Base-by-base conservation (phyloP, 2,113 vertebrate genomes). In the Empidonax alnorum region DNA sequence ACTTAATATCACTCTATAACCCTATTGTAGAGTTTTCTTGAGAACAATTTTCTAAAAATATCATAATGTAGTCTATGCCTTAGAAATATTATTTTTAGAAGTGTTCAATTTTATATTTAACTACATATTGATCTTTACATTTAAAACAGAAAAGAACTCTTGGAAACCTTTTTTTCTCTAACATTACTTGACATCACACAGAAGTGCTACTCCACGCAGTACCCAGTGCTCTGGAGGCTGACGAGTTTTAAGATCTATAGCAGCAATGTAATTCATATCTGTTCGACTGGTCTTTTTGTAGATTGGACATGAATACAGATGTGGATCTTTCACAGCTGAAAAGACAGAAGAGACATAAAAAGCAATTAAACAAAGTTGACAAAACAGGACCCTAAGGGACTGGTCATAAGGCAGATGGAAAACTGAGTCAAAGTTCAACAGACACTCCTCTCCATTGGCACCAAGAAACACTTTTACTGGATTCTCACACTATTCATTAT, bases 251-350 rank as follows among this genome's bases (percentile, higher is more conserved):
- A 99, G 98, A 75, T 99, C 98, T 46, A 99, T 96, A 15, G 98
- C 96, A 35, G 98, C 98, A 3, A 99, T 99, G 92, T 98, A 99
- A 96, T 99, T 99, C 87, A 98, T 62, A 87, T 99, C 98, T 4
- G 98, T 99, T 79, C 99, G 97, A 30, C 98, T 95, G 1, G 98
- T 98, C 96, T 99, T 99, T 96, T 99, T 99, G 88, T 99, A 99
- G 93, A 99, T 95, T 1, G 99, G 99, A 87, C 99, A 99, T 7
- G 98, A 98, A 93, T 99, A 99, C 49, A 99, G 88, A 30, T 95
- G 94, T 24, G 97, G 87, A 97, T 99, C 99, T 97, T 98, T 99
- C 72, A 91, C 39, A 92, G 96, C 99, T 99, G 92, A 28, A 92
- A 91, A 94, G 53, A 94, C 4, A 94, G 27, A 35, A 56, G 25